A percentile compares a stretch with the other conserved stretches of the same genome.
phyloP scores from a whole-genome alignment of 1,140 invertebrate genomes.

The Atopsyche davidsoni region DNA sequence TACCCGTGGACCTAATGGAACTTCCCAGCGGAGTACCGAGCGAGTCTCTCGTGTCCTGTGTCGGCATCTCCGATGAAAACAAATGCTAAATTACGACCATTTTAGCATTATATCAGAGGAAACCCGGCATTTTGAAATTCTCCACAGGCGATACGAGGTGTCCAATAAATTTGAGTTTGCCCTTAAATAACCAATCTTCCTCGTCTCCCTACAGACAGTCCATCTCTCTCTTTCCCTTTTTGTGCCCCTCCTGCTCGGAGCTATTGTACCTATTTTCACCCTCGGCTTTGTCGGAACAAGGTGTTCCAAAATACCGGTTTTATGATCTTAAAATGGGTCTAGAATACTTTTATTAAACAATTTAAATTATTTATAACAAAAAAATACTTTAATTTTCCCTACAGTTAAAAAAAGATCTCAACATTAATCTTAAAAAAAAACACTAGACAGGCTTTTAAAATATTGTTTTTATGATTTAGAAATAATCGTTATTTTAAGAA shows the following conservation, averaged over 20 bases:
- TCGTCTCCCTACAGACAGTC: constrained; percentile 18
- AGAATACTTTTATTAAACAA: not conserved
- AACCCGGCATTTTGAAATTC: constrained; percentile 30
- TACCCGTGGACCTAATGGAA: not conserved
- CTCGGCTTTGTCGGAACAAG: constrained; percentile 5
- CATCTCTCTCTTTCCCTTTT: constrained; percentile 23
- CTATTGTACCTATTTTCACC: constrained; percentile 24
- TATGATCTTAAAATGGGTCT: not conserved
- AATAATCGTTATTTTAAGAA: no score
- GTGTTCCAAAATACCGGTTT: constrained; percentile 6
- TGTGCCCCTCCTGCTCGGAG: constrained; percentile 11
- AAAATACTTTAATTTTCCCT: constrained; percentile 1
- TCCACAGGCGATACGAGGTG: constrained; percentile 29
- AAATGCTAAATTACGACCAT: constrained; percentile 28
- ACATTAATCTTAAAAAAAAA: no score
- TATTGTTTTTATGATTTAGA: no score
- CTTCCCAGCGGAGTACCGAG: no score
- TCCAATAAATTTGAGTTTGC: constrained; percentile 31
- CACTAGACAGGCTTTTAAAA: no score
- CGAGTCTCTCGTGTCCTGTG: no score
- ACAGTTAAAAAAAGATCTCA: no score
- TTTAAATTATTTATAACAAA: not conserved
- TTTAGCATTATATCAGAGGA: constrained; percentile 27
- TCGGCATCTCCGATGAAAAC: constrained; percentile 18
- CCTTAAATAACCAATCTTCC: constrained; percentile 29